Evolutionary conservation across 2,113 vertebrate species (phyloP).

Genomic region (Tauraco erythrolophus): DNA sequence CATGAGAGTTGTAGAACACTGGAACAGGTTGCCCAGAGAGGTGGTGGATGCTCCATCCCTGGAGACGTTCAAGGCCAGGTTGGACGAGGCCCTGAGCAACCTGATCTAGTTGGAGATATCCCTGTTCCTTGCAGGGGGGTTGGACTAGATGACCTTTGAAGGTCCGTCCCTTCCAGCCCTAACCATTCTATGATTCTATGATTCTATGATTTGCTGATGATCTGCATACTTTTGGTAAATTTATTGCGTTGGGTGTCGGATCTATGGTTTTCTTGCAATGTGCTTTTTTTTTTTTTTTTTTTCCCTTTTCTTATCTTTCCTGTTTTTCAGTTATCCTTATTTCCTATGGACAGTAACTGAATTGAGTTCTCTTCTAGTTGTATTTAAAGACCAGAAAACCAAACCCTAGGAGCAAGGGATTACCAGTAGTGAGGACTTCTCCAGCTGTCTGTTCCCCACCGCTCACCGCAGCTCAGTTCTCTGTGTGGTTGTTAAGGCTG

Average conservation of each 20-base stretch:
- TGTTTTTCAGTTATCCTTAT: background rate
- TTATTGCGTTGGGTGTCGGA: background rate
- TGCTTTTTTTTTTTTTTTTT: background rate
- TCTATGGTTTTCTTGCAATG: background rate
- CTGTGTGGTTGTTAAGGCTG: background rate
- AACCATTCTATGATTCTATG: too few relatives aligned
- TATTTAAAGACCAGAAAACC: background rate
- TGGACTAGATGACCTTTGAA: too few relatives aligned
- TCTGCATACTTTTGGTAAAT: background rate
- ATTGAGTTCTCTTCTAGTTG: background rate
- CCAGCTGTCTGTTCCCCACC: background rate
- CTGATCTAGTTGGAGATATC: too few relatives aligned
- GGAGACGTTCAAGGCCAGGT: too few relatives aligned
- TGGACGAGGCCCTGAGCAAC: too few relatives aligned
- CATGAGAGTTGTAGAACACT: too few relatives aligned
- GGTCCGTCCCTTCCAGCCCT: too few relatives aligned
- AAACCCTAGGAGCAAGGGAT: background rate
- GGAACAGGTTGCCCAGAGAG: too few relatives aligned
- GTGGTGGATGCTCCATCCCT: too few relatives aligned
- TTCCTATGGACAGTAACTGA: background rate
- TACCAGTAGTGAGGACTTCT: background rate
- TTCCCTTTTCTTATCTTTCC: background rate
- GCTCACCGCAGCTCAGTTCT: background rate
- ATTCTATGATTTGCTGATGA: background rate
- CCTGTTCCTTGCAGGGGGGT: too few relatives aligned